These are phyloP conservation scores for Meriones psammophilus DNA, from an alignment of 2,797 vertebrate genomes.

Conservation along the genomic window DNA sequence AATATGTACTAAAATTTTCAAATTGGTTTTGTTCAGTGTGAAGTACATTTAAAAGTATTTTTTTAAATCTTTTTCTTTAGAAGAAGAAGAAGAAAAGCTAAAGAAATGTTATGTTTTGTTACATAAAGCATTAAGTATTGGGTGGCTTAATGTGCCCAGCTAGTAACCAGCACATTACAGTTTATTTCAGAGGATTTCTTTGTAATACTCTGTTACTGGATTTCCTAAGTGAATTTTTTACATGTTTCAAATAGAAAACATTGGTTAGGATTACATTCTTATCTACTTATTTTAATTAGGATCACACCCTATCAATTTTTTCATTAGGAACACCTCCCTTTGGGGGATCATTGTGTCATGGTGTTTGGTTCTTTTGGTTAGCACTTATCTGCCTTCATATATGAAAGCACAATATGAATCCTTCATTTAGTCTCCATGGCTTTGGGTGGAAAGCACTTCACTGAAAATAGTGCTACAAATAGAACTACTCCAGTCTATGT, in stretches of 20 bases:
- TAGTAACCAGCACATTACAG: constrained; percentile 90
- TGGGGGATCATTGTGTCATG: neutral
- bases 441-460: neutral
- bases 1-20: constrained; percentile 88
- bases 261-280: constrained; percentile 81
- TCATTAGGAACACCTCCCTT: neutral
- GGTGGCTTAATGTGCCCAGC: constrained; percentile 91
- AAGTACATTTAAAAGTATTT: constrained; percentile 88
- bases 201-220: constrained; percentile 84
- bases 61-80: constrained; percentile 91
- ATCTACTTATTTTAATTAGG: neutral
- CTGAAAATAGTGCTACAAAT: neutral
- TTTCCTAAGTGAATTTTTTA: constrained; percentile 88
- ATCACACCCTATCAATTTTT: neutral
- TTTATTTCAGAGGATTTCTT: constrained; percentile 86
- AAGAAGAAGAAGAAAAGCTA: constrained; percentile 90
- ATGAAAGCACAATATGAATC: neutral
- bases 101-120: constrained; percentile 93
- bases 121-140: constrained; percentile 91
- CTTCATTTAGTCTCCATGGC: neutral
- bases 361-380: neutral
- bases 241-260: constrained; percentile 89
- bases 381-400: neutral
- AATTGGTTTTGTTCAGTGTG: constrained; percentile 88
- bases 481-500: too few relatives aligned